Evolutionary conservation across 2,797 vertebrate genomes (phyloP).

Genomic region (Serranus cabrilla): DNA sequence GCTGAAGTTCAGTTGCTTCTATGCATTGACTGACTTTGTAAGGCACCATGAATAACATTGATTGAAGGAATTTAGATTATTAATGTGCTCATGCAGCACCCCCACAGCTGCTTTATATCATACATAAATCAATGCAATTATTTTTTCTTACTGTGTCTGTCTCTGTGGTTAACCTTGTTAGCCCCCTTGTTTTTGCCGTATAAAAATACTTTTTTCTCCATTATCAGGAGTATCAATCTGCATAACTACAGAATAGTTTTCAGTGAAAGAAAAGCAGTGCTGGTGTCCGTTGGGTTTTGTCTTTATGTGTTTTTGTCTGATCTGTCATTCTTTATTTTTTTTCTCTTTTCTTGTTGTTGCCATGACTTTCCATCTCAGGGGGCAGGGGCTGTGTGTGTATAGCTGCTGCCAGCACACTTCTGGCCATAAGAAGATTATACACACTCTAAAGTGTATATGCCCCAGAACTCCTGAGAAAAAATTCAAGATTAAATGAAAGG

Average conservation of each 20-base stretch:
- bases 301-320: not conserved
- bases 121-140: slow-evolving; percentile 13
- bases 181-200: not conserved
- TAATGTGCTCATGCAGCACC: not conserved
- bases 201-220: not conserved
- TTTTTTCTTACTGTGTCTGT: not conserved
- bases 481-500: not conserved
- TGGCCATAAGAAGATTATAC: not conserved
- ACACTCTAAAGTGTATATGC: not conserved
- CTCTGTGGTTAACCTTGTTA: not conserved
- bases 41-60: not conserved
- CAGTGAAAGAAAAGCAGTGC: not conserved
- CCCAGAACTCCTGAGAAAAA: not conserved
- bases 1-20: slow-evolving; percentile 7
- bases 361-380: not conserved
- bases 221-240: too few species aligned
- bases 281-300: not conserved
- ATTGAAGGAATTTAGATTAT: slow-evolving; percentile 23
- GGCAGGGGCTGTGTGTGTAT: not conserved
- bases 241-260: not conserved
- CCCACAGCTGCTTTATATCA: slow-evolving; percentile 14
- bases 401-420: not conserved
- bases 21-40: not conserved
- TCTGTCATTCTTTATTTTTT: not conserved
- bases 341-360: not conserved